Base-by-base conservation (phyloP, 2,797 vertebrate genomes). In the Pangasius mekongensis region DNA sequence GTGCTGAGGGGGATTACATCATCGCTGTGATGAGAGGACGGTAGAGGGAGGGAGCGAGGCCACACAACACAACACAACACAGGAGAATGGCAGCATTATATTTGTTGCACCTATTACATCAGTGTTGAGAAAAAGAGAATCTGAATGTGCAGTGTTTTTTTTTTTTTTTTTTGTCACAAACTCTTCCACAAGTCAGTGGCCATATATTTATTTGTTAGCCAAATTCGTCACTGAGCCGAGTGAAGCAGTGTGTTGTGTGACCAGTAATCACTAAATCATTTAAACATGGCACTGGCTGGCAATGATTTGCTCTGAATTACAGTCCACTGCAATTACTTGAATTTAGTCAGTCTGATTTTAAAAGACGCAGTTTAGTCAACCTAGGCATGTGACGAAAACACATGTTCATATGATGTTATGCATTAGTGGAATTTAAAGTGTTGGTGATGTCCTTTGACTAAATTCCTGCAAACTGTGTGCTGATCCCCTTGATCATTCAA, bases 1-100 rank as follows among this genome's bases (percentile, higher is more conserved):
- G 81, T 91, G 93, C 90, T 93, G 90, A 92, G 91, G 90, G 90
- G 93, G 92, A 95, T 95, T 94, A 95, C 94, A 93, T 96, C 95
- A 95, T 91, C 86, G 87, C 92, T 92, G 91, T 91, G 91, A 94
- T 91, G 91, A 24, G 69, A 74, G 39, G 20, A n/a, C 86, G 85
- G 64, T 58, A 86, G 77, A 33, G 73, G 27, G 78, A 88, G 43
- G 52, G 83, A 62, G 62, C 8, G 54, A 67, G 77, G 84, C 54
- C 56, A 80, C 33, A 39, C 49, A 54, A 54, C 56, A 58, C 49
- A 54, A 54, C 56, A 58, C 43, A 20, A 77, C 47, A 18, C 33
- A 43, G 43, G 67, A 71, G 62, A 58, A 86, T 89, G 54, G 88
- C 20, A 62, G 62, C 52, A 13, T 74, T 73, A 76, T 58, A 89